These are phyloP conservation scores for Philereme transversata DNA, from an alignment of 2,888 invertebrate species.

Conservation along the genomic window DNA sequence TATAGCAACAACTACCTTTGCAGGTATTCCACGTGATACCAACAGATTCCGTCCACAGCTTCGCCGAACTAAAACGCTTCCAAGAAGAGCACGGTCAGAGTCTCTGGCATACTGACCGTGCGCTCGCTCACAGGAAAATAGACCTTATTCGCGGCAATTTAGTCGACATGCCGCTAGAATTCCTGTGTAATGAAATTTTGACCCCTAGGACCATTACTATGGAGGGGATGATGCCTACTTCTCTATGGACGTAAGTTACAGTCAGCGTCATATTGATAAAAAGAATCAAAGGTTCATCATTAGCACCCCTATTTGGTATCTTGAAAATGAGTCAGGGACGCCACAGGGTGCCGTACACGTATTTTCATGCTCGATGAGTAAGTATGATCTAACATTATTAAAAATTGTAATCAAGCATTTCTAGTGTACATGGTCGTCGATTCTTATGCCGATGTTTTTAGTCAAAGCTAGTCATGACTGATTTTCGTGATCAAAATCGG, in stretches of 20 bases:
- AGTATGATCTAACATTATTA: too few relatives aligned
- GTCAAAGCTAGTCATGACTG: too few relatives aligned
- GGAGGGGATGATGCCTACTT: constrained; percentile 96
- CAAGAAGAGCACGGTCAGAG: constrained; percentile 87
- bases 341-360: too few relatives aligned
- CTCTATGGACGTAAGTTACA: constrained; percentile 89
- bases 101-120: constrained; percentile 89
- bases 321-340: too few relatives aligned
- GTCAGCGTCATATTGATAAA: too few relatives aligned
- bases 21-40: constrained; percentile 95
- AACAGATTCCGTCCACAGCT: constrained; percentile 90
- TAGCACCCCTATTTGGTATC: too few relatives aligned
- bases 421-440: too few relatives aligned
- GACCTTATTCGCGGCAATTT: constrained; percentile 92
- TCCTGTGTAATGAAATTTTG: constrained; percentile 93
- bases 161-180: constrained; percentile 94
- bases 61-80: constrained; percentile 90
- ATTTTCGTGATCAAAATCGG: too few relatives aligned
- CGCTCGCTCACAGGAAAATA: constrained; percentile 88
- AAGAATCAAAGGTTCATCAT: too few relatives aligned
- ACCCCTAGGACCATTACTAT: constrained; percentile 93
- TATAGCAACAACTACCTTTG: constrained; percentile 35
- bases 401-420: too few relatives aligned
- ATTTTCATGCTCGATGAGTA: too few relatives aligned
- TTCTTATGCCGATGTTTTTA: too few relatives aligned